Evolutionary conservation across 2,888 invertebrate genomes (phyloP).

Genomic region (Drosophila multiciliata): DNA sequence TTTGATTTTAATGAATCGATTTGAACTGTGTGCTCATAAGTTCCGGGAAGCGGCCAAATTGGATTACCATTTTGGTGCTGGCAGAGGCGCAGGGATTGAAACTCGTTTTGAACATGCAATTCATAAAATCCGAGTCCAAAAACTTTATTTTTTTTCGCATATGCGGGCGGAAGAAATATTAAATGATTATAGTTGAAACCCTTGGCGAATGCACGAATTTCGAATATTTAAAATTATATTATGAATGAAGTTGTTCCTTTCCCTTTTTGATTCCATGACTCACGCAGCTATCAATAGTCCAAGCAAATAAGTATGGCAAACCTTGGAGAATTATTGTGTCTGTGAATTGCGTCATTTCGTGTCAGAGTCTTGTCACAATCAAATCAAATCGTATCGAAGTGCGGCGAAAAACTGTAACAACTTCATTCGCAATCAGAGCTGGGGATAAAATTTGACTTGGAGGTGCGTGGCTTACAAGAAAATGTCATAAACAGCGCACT

Average conservation of each 20-base stretch:
- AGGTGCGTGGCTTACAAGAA: conserved; percentile 81
- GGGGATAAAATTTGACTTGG: conserved; percentile 73
- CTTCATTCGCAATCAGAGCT: conserved; percentile 71
- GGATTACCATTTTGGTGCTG: conserved; percentile 70
- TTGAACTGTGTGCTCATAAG: conserved; percentile 70
- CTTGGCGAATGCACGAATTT: not conserved
- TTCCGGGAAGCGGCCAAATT: conserved; percentile 72
- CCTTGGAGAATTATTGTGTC: conserved; percentile 59
- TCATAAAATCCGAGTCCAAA: conserved; percentile 25
- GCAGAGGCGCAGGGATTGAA: not conserved
- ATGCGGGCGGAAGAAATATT: not conserved
- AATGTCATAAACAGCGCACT: conserved; percentile 69
- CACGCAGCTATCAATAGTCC: conserved; percentile 22
- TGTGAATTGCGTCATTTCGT: conserved; percentile 73
- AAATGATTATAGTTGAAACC: not conserved
- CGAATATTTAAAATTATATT: not conserved
- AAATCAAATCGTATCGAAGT: conserved; percentile 62
- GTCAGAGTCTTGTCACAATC: conserved; percentile 77
- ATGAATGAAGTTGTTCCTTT: not conserved
- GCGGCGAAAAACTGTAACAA: conserved; percentile 72
- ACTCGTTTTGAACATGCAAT: conserved; percentile 29
- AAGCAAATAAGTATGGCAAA: conserved; percentile 33
- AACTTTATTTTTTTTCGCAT: conserved; percentile 17
- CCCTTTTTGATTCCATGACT: conserved; percentile 26
- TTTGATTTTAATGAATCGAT: conserved; percentile 79